Evolutionary conservation across 1,140 invertebrate genomes (phyloP), one percentile per base, ranked within the genome.

Genomic region (Eumaeus atala): DNA sequence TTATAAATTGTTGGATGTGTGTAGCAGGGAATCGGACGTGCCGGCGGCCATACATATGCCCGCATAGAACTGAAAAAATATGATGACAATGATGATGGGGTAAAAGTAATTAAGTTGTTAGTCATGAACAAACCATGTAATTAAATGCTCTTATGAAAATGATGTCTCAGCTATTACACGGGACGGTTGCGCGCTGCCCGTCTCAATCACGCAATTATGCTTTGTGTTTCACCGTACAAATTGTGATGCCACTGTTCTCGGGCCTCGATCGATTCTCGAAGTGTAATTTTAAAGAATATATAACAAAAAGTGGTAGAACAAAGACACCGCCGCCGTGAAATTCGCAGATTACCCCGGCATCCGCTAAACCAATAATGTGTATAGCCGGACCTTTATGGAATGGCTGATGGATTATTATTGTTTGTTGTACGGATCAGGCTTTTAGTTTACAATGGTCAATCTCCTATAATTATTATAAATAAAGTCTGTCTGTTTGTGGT

Each of bases 321-420:
- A 84, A 84, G 75, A 63, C 35, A 64, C 81, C 81, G 81, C 65
- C 66, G 60, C 66, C 64, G 63, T 70, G 70, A 79, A 78, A 79
- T 73, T 82, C 65, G 75, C 79, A 83, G 81, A 78, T 83, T 84
- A 79, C 65, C 56, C 58, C 47, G 70, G 74, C 74, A 82, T 84
- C 67, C 74, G 81, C 82, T 83, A 83, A 84, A 79, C 77, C 72
- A 74, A 82, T 79, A 76, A 70, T 66, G 70, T 69, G 62, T 79
- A 52, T 69, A 72, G 65, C 73, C 48, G 33, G n/a, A 50, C 18
- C 36, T 21, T 12, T 44, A 42, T 50, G 64, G 47, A 77, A 61
- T 75, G 75, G 66, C 42, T 49, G 11, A 10, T 64, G 60, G 59
- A 2, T 40, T n/a, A 14, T 42, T 44, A 28, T 12, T 33, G n/a